Conservation (phyloP, 2,113 vertebrate species). For the Meriones unguiculatus region DNA sequence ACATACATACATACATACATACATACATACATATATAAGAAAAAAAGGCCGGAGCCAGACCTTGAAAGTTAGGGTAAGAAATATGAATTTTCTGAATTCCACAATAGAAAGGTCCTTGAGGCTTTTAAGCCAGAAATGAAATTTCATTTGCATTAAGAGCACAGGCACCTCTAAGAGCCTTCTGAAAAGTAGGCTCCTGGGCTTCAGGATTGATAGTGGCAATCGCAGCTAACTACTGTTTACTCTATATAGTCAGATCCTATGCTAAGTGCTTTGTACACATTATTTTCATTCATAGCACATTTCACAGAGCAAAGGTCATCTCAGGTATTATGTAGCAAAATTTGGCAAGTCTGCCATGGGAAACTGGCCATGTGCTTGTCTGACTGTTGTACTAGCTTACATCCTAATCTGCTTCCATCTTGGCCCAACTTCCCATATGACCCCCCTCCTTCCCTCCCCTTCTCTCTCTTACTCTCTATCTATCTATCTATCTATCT, state of each 20-base stretch:
- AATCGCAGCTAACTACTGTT: background rate
- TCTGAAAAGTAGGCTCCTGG: background rate
- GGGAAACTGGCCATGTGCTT: background rate
- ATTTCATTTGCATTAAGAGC: conserved; percentile 42
- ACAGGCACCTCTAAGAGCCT: background rate
- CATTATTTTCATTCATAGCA: background rate
- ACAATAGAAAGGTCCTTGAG: background rate
- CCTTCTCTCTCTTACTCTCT: too few species aligned
- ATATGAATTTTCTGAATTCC: background rate
- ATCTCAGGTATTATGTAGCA: background rate
- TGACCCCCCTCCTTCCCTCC: too few species aligned
- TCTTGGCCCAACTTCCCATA: background rate
- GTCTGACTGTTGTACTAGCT: background rate
- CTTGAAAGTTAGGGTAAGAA: background rate
- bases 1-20: too few species aligned
- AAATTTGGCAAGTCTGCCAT: background rate
- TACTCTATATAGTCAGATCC: background rate
- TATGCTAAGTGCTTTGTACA: background rate
- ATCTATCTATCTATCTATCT: too few species aligned
- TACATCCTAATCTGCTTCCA: background rate
- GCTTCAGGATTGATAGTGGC: background rate
- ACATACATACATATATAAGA: too few species aligned
- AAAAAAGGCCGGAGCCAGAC: background rate
- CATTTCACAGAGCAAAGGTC: background rate
- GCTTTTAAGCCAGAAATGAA: background rate